Evolutionary conservation across 2,113 vertebrate genomes (phyloP), one percentile per base, ranked within the genome.

Genomic region (Tringa solitaria): DNA sequence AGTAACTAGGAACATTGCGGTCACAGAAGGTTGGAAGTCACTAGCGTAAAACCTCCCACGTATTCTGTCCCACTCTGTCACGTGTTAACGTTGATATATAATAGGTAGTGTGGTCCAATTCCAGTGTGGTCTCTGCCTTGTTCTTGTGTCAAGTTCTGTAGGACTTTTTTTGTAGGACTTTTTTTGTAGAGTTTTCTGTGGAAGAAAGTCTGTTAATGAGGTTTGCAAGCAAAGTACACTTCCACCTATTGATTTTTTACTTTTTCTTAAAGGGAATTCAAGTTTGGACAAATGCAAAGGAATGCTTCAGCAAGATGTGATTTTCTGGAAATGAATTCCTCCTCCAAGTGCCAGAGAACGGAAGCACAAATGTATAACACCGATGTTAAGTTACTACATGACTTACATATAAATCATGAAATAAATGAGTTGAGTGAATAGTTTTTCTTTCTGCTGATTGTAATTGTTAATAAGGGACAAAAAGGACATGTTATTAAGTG

Each of bases 231-330:
- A 22, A n/a, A 69, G 13, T 75, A 1, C 65, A 27, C 87, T 64
- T 41, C 16, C 32, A 72, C 23, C 21, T 77, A 15, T 28, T 75
- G 70, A 54, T 37, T 77, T 87, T 63, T 68, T 90, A 32, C 23
- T 53, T 17, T 53, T 54, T 85, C 82, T 89, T 90, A 32, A 96
- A 99, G 99, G 99, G 99, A 97, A 99, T 99, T 96, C 99, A 99
- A 95, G 98, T 99, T 93, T 99, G 99, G 99, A 99, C 98, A 95
- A 99, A 99, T 90, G 99, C 99, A 93, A 99, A 99, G 95, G 99
- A 99, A 88, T 99, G 99, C 97, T 99, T 99, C 97, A 98, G 98
- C 91, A 99, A 99, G 98, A 99, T 99, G 99, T 99, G 95, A 99
- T 88, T 77, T n/a, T 79, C 67, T 81, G 92, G 96, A 97, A 96